Conservation (phyloP, 2,888 invertebrate genomes). For the Spialia ferax region DNA sequence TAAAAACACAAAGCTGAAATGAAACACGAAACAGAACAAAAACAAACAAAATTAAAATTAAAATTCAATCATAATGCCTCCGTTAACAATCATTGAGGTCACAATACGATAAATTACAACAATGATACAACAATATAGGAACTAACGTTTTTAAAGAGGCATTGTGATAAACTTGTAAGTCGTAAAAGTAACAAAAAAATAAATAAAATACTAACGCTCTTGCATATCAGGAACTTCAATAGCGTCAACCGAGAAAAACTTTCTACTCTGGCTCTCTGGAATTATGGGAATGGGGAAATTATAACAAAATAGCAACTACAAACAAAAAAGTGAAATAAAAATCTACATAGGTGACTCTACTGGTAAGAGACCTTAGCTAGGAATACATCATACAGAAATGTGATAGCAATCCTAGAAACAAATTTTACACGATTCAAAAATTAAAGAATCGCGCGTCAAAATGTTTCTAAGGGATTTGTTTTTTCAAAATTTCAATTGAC, state of each 20-base stretch:
- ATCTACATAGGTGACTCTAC: neutral
- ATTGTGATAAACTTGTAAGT: slow-evolving; percentile 10
- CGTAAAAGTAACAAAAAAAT: slow-evolving; percentile 47
- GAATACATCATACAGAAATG: neutral
- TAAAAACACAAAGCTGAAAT: neutral
- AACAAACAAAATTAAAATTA: neutral
- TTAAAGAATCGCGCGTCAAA: no score
- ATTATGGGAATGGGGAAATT: slow-evolving; percentile 55
- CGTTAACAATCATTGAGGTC: neutral
- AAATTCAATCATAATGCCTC: neutral
- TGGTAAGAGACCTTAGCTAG: neutral
- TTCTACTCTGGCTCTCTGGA: slow-evolving; percentile 75
- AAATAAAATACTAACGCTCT: slow-evolving; percentile 77
- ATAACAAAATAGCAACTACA: slow-evolving; percentile 54
- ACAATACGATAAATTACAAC: no score
- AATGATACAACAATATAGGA: no score
- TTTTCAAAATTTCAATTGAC: no score
- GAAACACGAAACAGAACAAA: neutral
- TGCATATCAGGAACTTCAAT: slow-evolving; percentile 81
- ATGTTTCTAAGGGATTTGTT: no score
- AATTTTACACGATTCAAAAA: no score
- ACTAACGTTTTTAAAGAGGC: neutral
- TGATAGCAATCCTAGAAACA: neutral
- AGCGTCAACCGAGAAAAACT: slow-evolving; percentile 72
- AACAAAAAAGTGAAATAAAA: slow-evolving; percentile 45